These are phyloP conservation scores for Clanis bilineata DNA, from an alignment of 2,888 invertebrate species.

Conservation along the genomic window DNA sequence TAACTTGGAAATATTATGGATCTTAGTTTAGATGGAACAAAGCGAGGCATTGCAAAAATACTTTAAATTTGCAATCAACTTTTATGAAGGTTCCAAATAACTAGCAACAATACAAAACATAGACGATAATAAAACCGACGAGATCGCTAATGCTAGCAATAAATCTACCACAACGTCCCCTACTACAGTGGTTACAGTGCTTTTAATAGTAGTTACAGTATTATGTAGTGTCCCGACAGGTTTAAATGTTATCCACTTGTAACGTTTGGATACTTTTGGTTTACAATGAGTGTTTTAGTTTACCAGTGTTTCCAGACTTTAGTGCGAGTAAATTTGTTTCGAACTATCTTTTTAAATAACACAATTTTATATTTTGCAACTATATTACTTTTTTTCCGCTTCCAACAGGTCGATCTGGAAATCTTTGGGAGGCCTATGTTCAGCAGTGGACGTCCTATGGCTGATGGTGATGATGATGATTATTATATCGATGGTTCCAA, in stretches of 20 bases:
- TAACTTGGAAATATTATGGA: no score
- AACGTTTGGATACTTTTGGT: background rate
- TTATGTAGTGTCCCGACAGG: slow-evolving; percentile 52
- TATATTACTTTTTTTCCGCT: background rate
- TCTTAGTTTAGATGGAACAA: no score
- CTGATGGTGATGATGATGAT: no score
- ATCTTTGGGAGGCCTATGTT: no score
- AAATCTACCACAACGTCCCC: slow-evolving; percentile 33
- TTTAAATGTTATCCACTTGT: slow-evolving; percentile 41
- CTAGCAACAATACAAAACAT: background rate
- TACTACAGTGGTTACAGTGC: slow-evolving; percentile 44
- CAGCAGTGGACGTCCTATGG: no score
- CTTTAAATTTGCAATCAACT: background rate
- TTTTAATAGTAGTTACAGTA: slow-evolving; percentile 57
- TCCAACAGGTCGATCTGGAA: no score
- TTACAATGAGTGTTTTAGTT: background rate
- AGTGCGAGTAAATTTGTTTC: background rate
- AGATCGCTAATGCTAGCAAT: slow-evolving; percentile 25
- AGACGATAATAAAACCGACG: background rate
- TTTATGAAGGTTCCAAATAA: background rate
- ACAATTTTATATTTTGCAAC: background rate
- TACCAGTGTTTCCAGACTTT: background rate
- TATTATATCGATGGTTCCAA: no score
- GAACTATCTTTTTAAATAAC: background rate
- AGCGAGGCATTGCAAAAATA: no score